Base-by-base conservation (phyloP, 2,888 invertebrate species). In the Entomobrya proxima region DNA sequence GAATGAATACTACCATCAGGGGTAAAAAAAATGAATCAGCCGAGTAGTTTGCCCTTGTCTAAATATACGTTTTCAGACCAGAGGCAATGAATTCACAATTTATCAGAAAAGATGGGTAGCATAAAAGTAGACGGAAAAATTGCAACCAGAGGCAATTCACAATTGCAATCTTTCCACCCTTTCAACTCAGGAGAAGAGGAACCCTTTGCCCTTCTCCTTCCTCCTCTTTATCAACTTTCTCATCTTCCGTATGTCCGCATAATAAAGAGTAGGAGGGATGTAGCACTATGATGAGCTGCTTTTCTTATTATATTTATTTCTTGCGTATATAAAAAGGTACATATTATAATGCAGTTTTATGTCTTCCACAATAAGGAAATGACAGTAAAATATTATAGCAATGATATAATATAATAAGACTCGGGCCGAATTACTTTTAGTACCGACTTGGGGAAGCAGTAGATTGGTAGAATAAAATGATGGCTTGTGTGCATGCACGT, bases 81-180 rank as follows among this genome's bases (percentile, higher is more conserved):
- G n/a, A 30, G 32, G 61, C 72, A 72, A 47, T 72, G 30, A 72
- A 72, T 47, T 47, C 47, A 72, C n/a, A 72, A 61, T 61, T 61
- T 61, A 32, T 13, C n/a, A 32, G 32, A 3, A 32, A 61, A 61
- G 61, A 61, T 55, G 21, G 55, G 32, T 2, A 61, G 61, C 30
- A 32, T 3, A 32, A 32, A 18, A 61, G 32, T n/a, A 61, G n/a
- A n/a, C n/a, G n/a, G n/a, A 27, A n/a, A 61, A 61, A 32, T 61
- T 18, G 61, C 61, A 61, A 32, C 61, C 61, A 27, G 61, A 61
- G 61, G 61, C 61, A 61, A 13, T 64, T 64, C 64, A 37, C 35
- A 64, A 37, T 64, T 64, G 21, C 64, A 61, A 61, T 32, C 18
- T 37, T 64, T 64, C 64, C 7, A 64, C 64, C 37, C 37, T 18